Percentiles rank a stretch among this genome's conserved stretches.
Conservation (phyloP, 2,797 vertebrate species). For the Gymnopithys bicolor region DNA sequence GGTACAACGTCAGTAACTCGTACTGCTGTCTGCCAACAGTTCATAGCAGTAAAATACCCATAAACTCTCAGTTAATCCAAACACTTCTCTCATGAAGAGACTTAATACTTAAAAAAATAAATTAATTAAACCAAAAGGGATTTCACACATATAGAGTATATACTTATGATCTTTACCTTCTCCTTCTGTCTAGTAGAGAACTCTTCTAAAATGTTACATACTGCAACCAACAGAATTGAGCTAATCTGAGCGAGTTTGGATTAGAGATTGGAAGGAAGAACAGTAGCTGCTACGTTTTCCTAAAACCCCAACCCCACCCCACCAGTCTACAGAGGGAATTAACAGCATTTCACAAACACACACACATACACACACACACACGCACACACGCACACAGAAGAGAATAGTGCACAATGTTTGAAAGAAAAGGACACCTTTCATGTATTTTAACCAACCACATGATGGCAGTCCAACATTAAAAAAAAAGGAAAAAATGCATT, state of each 20-base stretch:
- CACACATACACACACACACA: not conserved
- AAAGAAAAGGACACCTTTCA: not conserved
- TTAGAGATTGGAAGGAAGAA: not conserved
- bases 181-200: not conserved
- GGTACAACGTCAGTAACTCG: not conserved
- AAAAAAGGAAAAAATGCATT: not conserved
- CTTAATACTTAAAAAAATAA: not conserved
- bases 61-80: not conserved
- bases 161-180: not conserved
- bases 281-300: not conserved
- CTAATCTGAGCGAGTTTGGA: not conserved
- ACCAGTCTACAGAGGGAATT: not conserved
- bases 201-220: not conserved
- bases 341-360: not conserved
- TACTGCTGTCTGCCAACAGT: not conserved
- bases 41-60: not conserved
- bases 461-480: constrained; percentile 29
- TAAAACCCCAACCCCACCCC: not conserved
- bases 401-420: not conserved
- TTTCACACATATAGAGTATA: not conserved
- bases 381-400: too few species aligned
- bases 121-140: not conserved
- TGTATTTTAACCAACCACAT: not conserved
- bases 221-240: not conserved
- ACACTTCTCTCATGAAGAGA: not conserved